Evolutionary conservation across 2,113 vertebrate genomes (phyloP), one percentile per base, ranked within the genome.

Genomic region (Hemichromis elongatus): DNA sequence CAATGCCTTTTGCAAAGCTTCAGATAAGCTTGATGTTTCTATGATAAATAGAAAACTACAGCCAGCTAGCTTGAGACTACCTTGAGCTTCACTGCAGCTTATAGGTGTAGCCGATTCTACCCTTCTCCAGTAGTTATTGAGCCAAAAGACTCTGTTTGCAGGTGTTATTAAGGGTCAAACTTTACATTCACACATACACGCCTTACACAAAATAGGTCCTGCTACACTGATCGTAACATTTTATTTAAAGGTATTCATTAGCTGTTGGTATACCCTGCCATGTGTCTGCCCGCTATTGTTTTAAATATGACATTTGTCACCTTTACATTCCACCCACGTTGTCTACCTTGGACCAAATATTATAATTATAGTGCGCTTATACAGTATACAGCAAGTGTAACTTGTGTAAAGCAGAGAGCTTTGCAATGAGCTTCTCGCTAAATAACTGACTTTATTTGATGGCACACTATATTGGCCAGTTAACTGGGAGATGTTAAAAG

Each of bases 311-410:
- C 81, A 55, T 47, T 86, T 47, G 80, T 86, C 19, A 83, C 21
- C 70, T 84, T 86, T 90, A 66, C 21, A 88, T 63, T 21, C 61
- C 59, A 78, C 63, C 53, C 53, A 86, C 81, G 10, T n/a, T n/a
- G 79, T 88, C 33, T 21, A 80, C 85, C 82, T 77, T 82, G 77
- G 88, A 90, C 81, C 83, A 90, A 79, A 88, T 79, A 30, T 59
- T 63, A 75, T 11, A 81, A 83, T 80, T 75, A 59, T 45, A 11
- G 77, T 73, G 63, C 92, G 66, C 45, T 7, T 81, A 79, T 37
- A 63, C 26, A 86, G 24, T 73, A 80, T 82, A 63, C 30, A 86
- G 57, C 82, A 24, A 66, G 85, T 53, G 52, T 88, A 61, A 82
- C 75, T 77, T 90, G 42, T 47, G 57, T 80, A 73, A 45, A 80